Percentiles rank a stretch among this genome's conserved stretches.
These are phyloP conservation scores for Halesus radiatus DNA, from an alignment of 1,140 invertebrate genomes.

Conservation along the genomic window DNA sequence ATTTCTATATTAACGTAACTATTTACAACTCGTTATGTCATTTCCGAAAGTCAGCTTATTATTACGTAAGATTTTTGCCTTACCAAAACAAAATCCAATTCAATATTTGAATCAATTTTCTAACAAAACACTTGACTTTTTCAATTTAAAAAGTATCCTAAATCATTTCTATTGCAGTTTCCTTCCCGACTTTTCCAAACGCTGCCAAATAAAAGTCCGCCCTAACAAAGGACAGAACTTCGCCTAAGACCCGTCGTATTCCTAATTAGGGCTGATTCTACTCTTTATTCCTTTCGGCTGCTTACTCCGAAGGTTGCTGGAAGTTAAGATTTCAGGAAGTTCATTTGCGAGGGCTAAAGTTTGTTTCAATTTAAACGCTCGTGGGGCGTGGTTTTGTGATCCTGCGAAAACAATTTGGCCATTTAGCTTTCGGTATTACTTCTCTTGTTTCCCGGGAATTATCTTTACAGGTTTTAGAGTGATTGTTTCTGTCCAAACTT, in stretches of 20 bases:
- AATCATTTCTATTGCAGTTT: too few species aligned
- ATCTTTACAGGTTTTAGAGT: too few species aligned
- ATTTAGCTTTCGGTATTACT: too few species aligned
- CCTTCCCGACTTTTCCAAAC: background rate
- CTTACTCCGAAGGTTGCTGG: constrained; percentile 22
- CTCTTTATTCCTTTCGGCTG: constrained; percentile 29
- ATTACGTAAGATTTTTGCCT: too few species aligned
- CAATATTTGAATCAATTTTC: too few species aligned
- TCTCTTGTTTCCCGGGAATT: background rate
- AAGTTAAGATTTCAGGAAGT: constrained; percentile 31
- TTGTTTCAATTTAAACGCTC: constrained; percentile 31
- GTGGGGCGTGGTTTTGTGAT: constrained; percentile 16
- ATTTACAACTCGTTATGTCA: too few species aligned
- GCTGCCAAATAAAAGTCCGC: constrained; percentile 13
- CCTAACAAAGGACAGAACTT: constrained; percentile 25
- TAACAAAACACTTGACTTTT: too few species aligned
- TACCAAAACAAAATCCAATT: too few species aligned
- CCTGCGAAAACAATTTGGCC: constrained; percentile 11
- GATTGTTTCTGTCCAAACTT: too few species aligned
- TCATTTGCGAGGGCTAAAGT: constrained; percentile 17
- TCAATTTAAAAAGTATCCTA: too few species aligned
- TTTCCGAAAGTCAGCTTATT: too few species aligned
- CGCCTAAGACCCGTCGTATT: constrained; percentile 16
- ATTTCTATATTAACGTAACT: too few species aligned
- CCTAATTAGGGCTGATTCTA: constrained; percentile 30